Base-by-base conservation (phyloP, 2,113 vertebrate species). In the Shinisaurus crocodilurus region DNA sequence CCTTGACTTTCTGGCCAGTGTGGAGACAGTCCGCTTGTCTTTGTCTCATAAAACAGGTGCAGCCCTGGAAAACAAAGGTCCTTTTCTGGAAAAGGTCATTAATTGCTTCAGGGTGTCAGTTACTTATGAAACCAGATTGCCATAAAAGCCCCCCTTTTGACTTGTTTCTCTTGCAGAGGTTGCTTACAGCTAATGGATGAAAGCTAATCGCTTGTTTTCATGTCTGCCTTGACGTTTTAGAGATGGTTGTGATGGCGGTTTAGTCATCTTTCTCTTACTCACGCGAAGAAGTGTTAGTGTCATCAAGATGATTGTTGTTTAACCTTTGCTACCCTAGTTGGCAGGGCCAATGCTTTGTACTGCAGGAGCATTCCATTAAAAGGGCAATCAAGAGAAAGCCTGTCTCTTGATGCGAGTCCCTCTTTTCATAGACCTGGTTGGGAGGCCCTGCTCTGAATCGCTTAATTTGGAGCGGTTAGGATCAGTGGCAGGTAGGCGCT, bases 191-290 rank as follows among this genome's bases (percentile, higher is more conserved):
- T 86, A 29, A 4, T 34, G 91, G 85, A 84, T 34, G 25, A 60
- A 60, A 92, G 76, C 76, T 74, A 69, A 1, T 50, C 25, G 0
- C 77, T 77, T 0, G 0, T 84, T 81, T 72, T 74, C 81, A 1
- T 45, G 1, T 82, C 92, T 93, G 82, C 37, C 75, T 90, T 0
- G 0, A 3, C 85, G 91, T 67, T 0, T 90, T n/a, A 87, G 92
- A 91, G 92, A 6, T 88, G 93, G 87, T 92, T 6, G 25, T 92
- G 95, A 92, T 89, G 95, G 92, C 85, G 87, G 89, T 96, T 67
- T 80, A 88, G 92, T 92, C 90, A 85, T 81, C 87, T 88, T 80
- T 88, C 70, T 77, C 93, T 92, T 88, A 93, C 86, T 95, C 91
- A 40, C 80, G 65, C 67, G 15, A 88, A 89, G 87, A 90, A 77